Evolutionary conservation across 1,140 invertebrate species (phyloP).

Genomic region (Caenorhabditis brenneri): DNA sequence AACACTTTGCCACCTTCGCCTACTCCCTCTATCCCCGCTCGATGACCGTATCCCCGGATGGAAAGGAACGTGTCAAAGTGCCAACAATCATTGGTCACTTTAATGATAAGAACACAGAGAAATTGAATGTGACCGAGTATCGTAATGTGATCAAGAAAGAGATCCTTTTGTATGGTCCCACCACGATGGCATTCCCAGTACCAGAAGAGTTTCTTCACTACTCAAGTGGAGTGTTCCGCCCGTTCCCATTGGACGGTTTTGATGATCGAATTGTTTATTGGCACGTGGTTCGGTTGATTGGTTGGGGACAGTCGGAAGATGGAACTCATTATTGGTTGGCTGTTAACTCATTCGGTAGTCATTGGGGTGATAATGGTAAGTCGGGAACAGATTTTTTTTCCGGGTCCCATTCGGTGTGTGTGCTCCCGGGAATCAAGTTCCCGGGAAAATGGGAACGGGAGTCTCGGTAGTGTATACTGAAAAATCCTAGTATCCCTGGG

Average conservation of each 20-base stretch:
- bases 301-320: slow-evolving; percentile 66
- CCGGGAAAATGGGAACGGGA: no score
- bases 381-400: background rate
- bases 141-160: slow-evolving; percentile 66
- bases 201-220: slow-evolving; percentile 71
- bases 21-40: slow-evolving; percentile 69
- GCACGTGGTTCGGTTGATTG: slow-evolving; percentile 69
- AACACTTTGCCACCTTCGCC: slow-evolving; percentile 67
- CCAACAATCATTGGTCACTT: slow-evolving; percentile 46
- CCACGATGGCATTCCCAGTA: slow-evolving; percentile 69
- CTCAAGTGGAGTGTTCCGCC: slow-evolving; percentile 66
- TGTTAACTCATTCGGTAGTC: slow-evolving; percentile 66
- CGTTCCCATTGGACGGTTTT: slow-evolving; percentile 63
- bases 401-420: no score
- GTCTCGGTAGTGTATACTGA: no score
- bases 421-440: no score
- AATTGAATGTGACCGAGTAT: slow-evolving; percentile 13
- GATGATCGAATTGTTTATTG: slow-evolving; percentile 68
- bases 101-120: slow-evolving; percentile 37
- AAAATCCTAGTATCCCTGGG: no score
- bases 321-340: slow-evolving; percentile 67
- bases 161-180: slow-evolving; percentile 66
- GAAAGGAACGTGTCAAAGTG: slow-evolving; percentile 42
- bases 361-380: slow-evolving; percentile 70
- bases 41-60: slow-evolving; percentile 63